phyloP scores from a whole-genome alignment of 2,113 vertebrate species.

The Oreochromis aureus region DNA sequence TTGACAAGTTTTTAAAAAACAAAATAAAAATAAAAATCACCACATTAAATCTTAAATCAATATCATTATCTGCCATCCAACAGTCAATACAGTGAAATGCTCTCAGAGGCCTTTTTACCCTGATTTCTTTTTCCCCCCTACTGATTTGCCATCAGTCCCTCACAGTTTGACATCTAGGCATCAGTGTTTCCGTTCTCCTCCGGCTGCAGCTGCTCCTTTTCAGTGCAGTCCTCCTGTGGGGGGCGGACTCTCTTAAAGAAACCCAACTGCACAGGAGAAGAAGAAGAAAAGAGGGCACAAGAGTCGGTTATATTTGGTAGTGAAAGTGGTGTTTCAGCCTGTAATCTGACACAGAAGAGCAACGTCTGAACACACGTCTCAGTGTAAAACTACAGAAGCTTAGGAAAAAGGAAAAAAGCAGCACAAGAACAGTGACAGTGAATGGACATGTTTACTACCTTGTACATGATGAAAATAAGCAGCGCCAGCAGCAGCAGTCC shows the following conservation, averaged over 20 bases:
- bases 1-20: neutral
- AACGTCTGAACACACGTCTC: neutral
- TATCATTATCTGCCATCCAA: neutral
- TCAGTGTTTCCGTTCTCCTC: conserved; percentile 94
- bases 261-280: conserved; percentile 77
- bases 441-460: conserved; percentile 64
- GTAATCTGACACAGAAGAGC: neutral
- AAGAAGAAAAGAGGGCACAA: neutral
- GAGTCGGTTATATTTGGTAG: neutral
- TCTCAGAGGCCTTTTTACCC: neutral
- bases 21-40: neutral
- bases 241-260: conserved; percentile 97
- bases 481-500: conserved; percentile 90
- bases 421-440: neutral
- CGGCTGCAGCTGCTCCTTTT: conserved; percentile 93
- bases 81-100: conserved; percentile 24
- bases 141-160: conserved; percentile 1
- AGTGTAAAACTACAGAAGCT: neutral
- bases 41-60: neutral
- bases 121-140: neutral
- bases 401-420: neutral
- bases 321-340: neutral
- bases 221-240: conserved; percentile 86
- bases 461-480: conserved; percentile 95
- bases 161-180: conserved; percentile 59